These are phyloP conservation scores for Semaprochilodus insignis DNA, from an alignment of 2,797 vertebrate species.

Conservation along the genomic window DNA sequence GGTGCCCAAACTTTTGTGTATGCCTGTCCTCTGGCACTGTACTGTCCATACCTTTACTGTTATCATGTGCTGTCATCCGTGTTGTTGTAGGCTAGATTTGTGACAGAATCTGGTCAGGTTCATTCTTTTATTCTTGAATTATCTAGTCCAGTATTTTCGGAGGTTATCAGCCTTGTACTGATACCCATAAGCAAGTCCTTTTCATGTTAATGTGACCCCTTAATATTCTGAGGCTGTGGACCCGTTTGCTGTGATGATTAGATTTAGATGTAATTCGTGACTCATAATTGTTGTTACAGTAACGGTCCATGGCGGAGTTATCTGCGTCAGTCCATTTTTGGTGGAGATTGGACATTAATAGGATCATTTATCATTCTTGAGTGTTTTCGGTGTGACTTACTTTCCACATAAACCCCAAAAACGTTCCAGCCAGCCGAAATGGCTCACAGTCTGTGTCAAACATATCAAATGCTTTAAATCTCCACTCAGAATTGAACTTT, in stretches of 20 bases:
- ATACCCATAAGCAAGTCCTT: too few species aligned
- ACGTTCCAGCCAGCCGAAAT: neutral
- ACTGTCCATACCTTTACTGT: too few species aligned
- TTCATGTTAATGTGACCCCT: conserved; percentile 71
- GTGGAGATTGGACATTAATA: conserved; percentile 35
- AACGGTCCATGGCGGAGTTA: conserved; percentile 58
- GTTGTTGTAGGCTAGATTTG: too few species aligned
- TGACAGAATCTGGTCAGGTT: too few species aligned
- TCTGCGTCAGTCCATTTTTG: conserved; percentile 57
- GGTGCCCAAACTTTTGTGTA: too few species aligned
- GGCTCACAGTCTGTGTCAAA: neutral
- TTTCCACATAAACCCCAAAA: neutral
- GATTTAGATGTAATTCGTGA: neutral
- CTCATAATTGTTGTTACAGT: conserved; percentile 55
- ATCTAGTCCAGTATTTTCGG: too few species aligned
- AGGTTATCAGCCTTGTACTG: too few species aligned
- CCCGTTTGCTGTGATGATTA: neutral
- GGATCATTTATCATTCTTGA: conserved; percentile 56
- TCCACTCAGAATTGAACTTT: neutral
- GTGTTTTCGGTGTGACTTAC: neutral
- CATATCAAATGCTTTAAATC: neutral
- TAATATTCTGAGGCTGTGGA: conserved; percentile 72
- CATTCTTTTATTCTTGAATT: too few species aligned
- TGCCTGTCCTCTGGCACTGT: too few species aligned
- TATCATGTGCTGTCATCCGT: too few species aligned